These are phyloP conservation scores for Electrona antarctica DNA, from an alignment of 2,113 vertebrate species.

Conservation along the genomic window DNA sequence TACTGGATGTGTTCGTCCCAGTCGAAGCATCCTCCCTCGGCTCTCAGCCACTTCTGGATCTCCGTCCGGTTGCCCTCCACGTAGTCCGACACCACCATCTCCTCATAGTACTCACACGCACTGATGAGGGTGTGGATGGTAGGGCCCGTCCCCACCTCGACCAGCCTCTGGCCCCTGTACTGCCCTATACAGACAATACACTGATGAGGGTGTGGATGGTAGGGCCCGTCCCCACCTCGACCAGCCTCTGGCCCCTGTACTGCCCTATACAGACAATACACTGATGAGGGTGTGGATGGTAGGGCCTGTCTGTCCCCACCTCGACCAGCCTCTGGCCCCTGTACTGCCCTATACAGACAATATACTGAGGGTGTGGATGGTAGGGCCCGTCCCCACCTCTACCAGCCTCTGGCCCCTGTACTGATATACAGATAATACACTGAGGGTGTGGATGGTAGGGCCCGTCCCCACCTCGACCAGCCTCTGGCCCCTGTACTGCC, in stretches of 20 bases:
- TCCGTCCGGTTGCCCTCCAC: conserved; percentile 63
- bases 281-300: conserved; percentile 72
- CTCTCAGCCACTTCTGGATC: conserved; percentile 68
- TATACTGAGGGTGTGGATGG: too few relatives aligned
- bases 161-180: conserved; percentile 61
- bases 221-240: conserved; percentile 74
- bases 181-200: conserved; percentile 46
- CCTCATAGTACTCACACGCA: conserved; percentile 68
- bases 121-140: conserved; percentile 72
- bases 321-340: conserved; percentile 69
- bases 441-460: too few relatives aligned
- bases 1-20: conserved; percentile 68
- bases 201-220: conserved; percentile 72
- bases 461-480: conserved; percentile 74
- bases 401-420: too few relatives aligned
- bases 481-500: conserved; percentile 54
- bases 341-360: conserved; percentile 52
- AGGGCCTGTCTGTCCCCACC: conserved; percentile 67
- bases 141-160: conserved; percentile 74
- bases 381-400: too few relatives aligned
- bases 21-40: conserved; percentile 67
- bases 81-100: conserved; percentile 69
- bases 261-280: conserved; percentile 44
- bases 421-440: too few relatives aligned
- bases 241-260: conserved; percentile 61